Percentiles rank a stretch among this genome's conserved stretches.
Evolutionary conservation across 2,113 vertebrate species (phyloP).

Genomic region (Apteryx mantelli): DNA sequence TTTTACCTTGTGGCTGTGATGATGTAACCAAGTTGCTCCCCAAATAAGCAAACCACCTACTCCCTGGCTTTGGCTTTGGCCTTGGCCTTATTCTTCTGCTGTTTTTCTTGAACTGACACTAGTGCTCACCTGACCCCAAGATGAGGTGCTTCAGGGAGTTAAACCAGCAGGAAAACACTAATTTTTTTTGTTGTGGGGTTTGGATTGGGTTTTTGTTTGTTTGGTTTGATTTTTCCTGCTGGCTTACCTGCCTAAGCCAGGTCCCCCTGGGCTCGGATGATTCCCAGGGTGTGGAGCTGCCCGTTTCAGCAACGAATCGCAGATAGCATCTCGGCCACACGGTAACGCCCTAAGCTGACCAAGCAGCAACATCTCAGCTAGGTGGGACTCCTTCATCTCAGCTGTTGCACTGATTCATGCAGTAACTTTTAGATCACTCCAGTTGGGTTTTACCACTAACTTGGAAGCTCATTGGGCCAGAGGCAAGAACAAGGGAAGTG

Average conservation of each 20-base stretch:
- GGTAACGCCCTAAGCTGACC: not conserved
- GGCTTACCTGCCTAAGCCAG: not conserved
- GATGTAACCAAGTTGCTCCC: not conserved
- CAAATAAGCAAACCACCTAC: not conserved
- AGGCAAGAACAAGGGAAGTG: not conserved
- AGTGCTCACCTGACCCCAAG: not conserved
- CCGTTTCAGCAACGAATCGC: not conserved
- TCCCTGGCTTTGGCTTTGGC: not conserved
- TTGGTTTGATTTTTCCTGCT: not conserved
- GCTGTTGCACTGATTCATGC: not conserved
- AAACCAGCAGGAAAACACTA: not conserved
- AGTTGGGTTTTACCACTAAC: not conserved
- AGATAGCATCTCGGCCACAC: not conserved
- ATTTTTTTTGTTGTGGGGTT: not conserved
- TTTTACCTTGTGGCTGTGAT: not conserved
- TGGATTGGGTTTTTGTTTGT: not conserved
- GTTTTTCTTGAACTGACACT: not conserved
- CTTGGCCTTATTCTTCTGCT: rapidly evolving
- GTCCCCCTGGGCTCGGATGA: rapidly evolving
- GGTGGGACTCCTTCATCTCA: not conserved
- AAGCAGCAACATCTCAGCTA: not conserved
- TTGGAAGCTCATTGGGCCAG: not conserved
- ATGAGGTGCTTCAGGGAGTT: not conserved
- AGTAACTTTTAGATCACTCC: not conserved
- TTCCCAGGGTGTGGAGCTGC: not conserved